Conservation (phyloP, 2,797 vertebrate species). For the Pterois miles region DNA sequence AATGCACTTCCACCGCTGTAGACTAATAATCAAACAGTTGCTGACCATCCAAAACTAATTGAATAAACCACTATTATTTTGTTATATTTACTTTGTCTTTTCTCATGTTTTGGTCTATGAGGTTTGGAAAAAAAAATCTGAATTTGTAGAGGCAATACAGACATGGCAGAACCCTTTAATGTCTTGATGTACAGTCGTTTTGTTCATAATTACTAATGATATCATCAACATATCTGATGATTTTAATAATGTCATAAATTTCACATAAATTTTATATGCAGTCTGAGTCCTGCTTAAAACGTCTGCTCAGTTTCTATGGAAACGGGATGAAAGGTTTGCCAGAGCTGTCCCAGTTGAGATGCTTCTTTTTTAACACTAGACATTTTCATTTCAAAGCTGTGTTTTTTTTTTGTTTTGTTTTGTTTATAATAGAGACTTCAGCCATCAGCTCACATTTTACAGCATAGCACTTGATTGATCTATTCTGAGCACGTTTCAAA, state of each 20-base stretch:
- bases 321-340: constrained; percentile 46
- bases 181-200: not conserved
- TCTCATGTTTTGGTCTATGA: not conserved
- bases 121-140: not conserved
- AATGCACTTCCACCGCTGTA: not conserved
- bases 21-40: not conserved
- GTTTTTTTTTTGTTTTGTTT: not conserved
- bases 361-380: constrained; percentile 33
- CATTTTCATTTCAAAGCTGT: constrained; percentile 46
- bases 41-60: not conserved
- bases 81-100: not conserved
- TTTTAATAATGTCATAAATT: constrained; percentile 9
- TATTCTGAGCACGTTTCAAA: constrained; percentile 5
- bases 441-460: constrained; percentile 21
- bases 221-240: not conserved
- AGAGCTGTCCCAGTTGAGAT: constrained; percentile 46
- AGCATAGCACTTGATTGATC: not conserved
- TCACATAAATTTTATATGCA: not conserved
- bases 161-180: not conserved
- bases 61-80: not conserved
- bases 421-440: not conserved
- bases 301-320: constrained; percentile 70
- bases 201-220: too few species aligned
- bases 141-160: not conserved
- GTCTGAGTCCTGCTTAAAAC: constrained; percentile 41